Evolutionary conservation across 2,797 vertebrate genomes (phyloP).

Genomic region (Tympanoctomys barrerae): DNA sequence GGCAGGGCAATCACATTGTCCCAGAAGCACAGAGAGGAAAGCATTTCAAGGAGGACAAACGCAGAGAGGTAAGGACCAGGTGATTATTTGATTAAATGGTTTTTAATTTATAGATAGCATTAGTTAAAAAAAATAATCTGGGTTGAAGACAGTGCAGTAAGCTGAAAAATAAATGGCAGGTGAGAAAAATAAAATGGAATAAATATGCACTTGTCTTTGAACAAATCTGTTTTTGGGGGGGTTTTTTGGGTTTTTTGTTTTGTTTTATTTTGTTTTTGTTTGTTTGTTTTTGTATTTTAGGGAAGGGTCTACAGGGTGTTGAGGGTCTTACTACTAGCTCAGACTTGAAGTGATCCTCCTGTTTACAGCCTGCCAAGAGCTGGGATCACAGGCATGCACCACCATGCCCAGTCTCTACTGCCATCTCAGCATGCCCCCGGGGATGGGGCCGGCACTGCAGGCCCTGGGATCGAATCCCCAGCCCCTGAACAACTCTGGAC

Average conservation of each 20-base stretch:
- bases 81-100: not conserved
- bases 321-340: too few relatives aligned
- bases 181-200: not conserved
- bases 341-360: too few relatives aligned
- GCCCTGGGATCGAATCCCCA: too few relatives aligned
- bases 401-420: too few relatives aligned
- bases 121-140: not conserved
- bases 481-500: not conserved
- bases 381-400: too few relatives aligned
- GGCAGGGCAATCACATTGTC: not conserved
- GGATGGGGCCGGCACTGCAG: too few relatives aligned
- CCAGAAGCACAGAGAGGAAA: not conserved
- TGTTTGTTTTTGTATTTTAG: too few relatives aligned
- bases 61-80: fast-evolving
- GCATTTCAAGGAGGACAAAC: not conserved
- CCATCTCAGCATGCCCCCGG: too few relatives aligned
- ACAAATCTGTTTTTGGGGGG: not conserved
- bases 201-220: not conserved
- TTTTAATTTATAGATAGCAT: not conserved
- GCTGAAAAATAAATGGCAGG: not conserved
- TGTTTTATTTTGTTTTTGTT: too few relatives aligned
- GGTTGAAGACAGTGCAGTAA: not conserved
- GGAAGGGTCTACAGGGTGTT: too few relatives aligned
- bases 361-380: too few relatives aligned
- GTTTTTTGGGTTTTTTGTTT: too few relatives aligned